Evolutionary conservation across 2,888 invertebrate genomes (phyloP).

Genomic region (Itoplectis maculator): DNA sequence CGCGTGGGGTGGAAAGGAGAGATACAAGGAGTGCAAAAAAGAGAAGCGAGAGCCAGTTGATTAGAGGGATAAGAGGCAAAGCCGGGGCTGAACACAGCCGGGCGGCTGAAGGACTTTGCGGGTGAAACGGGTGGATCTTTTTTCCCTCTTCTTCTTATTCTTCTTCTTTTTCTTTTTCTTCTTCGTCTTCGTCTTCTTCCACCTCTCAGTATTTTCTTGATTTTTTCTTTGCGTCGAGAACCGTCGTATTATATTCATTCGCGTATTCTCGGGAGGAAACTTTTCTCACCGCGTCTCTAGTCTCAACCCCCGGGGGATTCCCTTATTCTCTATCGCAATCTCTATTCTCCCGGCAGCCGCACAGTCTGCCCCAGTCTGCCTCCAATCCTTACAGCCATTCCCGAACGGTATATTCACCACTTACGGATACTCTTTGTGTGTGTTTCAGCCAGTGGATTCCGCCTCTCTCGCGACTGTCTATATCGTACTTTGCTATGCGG

Average conservation of each 20-base stretch:
- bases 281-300: background rate
- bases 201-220: background rate
- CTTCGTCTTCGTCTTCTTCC: background rate
- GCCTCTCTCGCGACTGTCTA: background rate
- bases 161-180: background rate
- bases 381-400: slow-evolving; percentile 34
- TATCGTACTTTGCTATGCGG: background rate
- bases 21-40: background rate
- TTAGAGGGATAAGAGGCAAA: slow-evolving; percentile 48
- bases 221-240: background rate
- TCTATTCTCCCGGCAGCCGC: background rate
- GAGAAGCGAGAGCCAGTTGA: slow-evolving; percentile 38
- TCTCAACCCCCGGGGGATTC: background rate
- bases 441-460: background rate
- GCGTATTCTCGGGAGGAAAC: slow-evolving; percentile 9
- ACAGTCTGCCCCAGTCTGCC: slow-evolving; percentile 2
- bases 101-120: slow-evolving; percentile 19
- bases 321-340: slow-evolving; percentile 4
- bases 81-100: background rate
- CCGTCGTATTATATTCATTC: slow-evolving; percentile 33
- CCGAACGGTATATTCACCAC: slow-evolving; percentile 3
- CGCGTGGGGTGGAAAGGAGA: background rate
- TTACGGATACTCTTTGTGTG: slow-evolving; percentile 12
- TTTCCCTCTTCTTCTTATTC: background rate
- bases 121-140: background rate